Evolutionary conservation across 2,797 vertebrate species (phyloP).

Genomic region (Echiichthys vipera): DNA sequence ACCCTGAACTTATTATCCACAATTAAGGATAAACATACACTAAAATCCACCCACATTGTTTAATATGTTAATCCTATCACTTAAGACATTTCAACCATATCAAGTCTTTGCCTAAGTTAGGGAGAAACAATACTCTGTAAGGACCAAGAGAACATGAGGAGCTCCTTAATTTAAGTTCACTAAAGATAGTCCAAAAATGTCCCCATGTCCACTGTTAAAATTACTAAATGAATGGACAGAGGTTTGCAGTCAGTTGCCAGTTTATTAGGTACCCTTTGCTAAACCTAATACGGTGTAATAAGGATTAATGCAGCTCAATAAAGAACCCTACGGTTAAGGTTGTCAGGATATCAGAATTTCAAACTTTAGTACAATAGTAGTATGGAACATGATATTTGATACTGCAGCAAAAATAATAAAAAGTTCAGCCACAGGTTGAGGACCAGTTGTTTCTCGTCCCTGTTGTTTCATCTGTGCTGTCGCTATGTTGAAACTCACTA

Average conservation of each 20-base stretch:
- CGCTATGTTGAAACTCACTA: no score
- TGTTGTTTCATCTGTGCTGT: no score
- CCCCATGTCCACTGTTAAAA: no score
- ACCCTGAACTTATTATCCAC: not conserved
- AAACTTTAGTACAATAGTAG: no score
- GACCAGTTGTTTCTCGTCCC: no score
- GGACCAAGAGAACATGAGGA: not conserved
- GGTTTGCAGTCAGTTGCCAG: not conserved
- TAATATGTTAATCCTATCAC: not conserved
- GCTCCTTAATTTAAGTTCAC: not conserved
- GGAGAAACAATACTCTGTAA: not conserved
- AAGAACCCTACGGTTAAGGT: no score
- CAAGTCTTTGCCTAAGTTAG: not conserved
- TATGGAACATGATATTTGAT: no score
- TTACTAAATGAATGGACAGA: no score
- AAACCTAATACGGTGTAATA: not conserved
- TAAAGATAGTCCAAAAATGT: no score
- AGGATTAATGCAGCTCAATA: not conserved
- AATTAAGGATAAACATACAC: not conserved
- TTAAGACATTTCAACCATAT: not conserved
- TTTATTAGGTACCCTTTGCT: accelerated
- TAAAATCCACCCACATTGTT: not conserved
- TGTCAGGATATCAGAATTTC: no score
- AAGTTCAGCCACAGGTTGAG: no score
- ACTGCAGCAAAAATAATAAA: no score